Conservation (phyloP, 2,888 invertebrate species). For the Nomada ferruginata region DNA sequence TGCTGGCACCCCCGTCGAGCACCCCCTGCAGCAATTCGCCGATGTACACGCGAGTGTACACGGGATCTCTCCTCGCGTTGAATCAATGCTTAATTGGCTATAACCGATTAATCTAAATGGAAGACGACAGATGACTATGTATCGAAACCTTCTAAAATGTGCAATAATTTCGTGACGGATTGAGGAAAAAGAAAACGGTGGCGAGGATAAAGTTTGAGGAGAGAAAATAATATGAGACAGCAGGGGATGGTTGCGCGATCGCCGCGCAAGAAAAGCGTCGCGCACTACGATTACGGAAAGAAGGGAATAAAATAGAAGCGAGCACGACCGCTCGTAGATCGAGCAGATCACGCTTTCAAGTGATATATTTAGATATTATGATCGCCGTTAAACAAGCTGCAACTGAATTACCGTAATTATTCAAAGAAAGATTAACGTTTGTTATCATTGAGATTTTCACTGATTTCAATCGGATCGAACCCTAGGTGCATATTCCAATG, state of each 20-base stretch:
- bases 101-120: background rate
- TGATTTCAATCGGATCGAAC: conserved; percentile 75
- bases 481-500: conserved; percentile 71
- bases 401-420: conserved; percentile 67
- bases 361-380: conserved; percentile 77
- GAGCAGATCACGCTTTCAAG: conserved; percentile 78
- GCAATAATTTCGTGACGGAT: background rate
- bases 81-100: background rate
- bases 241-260: conserved; percentile 53
- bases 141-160: background rate
- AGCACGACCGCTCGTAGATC: conserved; percentile 77
- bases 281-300: conserved; percentile 14
- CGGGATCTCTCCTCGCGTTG: background rate
- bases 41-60: background rate
- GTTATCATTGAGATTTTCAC: conserved; percentile 76
- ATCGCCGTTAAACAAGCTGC: conserved; percentile 60
- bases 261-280: conserved; percentile 12
- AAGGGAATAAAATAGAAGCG: conserved; percentile 56
- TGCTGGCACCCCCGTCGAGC: conserved; percentile 65
- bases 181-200: too few species aligned
- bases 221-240: background rate
- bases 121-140: background rate
- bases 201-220: too few species aligned
- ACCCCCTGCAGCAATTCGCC: conserved; percentile 40
- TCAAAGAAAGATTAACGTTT: conserved; percentile 70